Conservation (phyloP, 2,797 vertebrate species). For the Leptoclinus maculatus region DNA sequence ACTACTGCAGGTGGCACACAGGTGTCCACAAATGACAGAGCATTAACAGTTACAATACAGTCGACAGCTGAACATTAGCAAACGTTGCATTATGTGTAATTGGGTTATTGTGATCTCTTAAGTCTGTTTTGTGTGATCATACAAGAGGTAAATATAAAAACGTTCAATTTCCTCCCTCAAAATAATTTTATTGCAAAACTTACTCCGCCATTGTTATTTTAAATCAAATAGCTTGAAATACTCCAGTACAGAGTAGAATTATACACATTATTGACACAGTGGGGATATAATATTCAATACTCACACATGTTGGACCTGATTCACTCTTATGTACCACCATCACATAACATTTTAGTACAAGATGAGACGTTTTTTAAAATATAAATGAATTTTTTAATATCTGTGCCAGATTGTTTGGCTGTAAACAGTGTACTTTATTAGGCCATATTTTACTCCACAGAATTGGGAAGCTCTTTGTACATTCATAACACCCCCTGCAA, state of each 20-base stretch:
- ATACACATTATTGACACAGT: constrained; percentile 34
- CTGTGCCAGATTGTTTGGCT: constrained; percentile 59
- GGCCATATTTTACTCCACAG: constrained; percentile 40
- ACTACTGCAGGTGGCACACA: constrained; percentile 40
- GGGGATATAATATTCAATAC: background rate
- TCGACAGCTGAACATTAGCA: constrained; percentile 42
- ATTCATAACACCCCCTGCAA: constrained; percentile 58
- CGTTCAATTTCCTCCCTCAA: constrained; percentile 12
- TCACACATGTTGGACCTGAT: constrained; percentile 1
- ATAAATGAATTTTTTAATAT: constrained; percentile 32
- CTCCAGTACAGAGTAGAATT: constrained; percentile 17
- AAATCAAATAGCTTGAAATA: constrained; percentile 21
- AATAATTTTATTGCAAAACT: constrained; percentile 3
- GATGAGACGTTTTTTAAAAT: constrained; percentile 20
- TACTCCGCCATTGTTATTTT: background rate
- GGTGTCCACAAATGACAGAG: constrained; percentile 20
- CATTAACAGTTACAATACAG: constrained; percentile 38
- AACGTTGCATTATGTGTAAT: constrained; percentile 42
- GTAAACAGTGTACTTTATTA: constrained; percentile 70
- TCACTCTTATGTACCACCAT: constrained; percentile 14
- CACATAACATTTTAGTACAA: constrained; percentile 17
- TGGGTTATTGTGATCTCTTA: background rate
- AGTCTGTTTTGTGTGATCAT: constrained; percentile 20
- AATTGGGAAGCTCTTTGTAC: constrained; percentile 50
- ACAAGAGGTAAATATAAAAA: constrained; percentile 23